These are phyloP conservation scores for Psix sp. DNA, from an alignment of 1,140 invertebrate species.

Conservation along the genomic window DNA sequence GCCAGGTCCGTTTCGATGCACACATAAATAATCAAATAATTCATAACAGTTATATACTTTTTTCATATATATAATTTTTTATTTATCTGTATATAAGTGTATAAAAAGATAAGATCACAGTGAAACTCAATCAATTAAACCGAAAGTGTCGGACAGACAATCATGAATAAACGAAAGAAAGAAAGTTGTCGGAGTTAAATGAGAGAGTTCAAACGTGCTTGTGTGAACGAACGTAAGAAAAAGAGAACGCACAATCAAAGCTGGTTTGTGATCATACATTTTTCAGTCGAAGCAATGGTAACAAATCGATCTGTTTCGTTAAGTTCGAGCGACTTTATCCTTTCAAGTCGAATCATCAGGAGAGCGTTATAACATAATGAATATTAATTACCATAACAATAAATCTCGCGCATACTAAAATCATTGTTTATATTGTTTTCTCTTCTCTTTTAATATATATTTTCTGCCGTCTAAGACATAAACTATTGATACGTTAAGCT, in stretches of 20 bases:
- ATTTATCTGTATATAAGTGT: no score
- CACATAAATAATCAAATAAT: slow-evolving; percentile 16
- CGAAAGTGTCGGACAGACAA: no score
- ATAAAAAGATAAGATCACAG: slow-evolving; percentile 29
- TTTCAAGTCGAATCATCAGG: neutral
- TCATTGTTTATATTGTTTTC: slow-evolving; percentile 2
- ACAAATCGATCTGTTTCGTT: neutral
- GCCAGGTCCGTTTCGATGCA: slow-evolving; percentile 9
- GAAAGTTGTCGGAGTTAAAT: no score
- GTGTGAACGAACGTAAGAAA: no score
- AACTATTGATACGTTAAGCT: slow-evolving; percentile 47
- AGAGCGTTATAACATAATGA: slow-evolving; percentile 22
- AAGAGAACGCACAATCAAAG: no score
- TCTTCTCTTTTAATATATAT: neutral
- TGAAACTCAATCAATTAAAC: slow-evolving; percentile 25
- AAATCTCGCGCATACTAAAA: slow-evolving; percentile 44
- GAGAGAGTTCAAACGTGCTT: no score
- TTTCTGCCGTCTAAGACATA: slow-evolving; percentile 48
- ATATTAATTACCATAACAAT: slow-evolving; percentile 27
- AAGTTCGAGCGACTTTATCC: neutral
- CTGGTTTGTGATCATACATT: neutral
- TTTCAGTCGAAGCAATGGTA: no score
- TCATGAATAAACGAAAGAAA: no score
- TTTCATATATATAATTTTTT: no score
- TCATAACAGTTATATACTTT: slow-evolving; percentile 8